Base-by-base conservation (phyloP, 2,888 invertebrate genomes). In the Leptinotarsa haldemani region DNA sequence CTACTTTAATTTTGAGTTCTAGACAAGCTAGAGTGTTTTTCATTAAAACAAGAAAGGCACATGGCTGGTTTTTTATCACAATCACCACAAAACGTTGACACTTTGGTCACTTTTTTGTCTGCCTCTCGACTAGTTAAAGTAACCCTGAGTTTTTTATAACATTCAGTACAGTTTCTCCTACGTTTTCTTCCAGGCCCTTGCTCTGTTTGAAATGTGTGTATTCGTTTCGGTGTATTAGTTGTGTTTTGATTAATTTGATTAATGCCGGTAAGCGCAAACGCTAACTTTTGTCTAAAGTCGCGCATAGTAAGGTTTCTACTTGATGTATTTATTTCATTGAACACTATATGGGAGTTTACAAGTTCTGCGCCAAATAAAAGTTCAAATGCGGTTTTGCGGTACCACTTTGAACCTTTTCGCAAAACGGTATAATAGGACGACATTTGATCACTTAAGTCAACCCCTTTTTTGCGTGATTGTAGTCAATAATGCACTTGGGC, bases 331-430 rank as follows among this genome's bases (percentile, higher is more conserved):
- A 40, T 48, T 53, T 58, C 63, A 47, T 74, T 71, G 5, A 63
- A 74, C 9, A 71, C 30, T 63, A 72, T 58, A 30, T 70, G 25
- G 4, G 66, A 52, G 61, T 75, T 75, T 40, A 70, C 71, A 61
- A 70, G 61, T 40, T 18, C 58, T 15, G 65, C 71, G 56, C 74
- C 74, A 71, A 78, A 71, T 52, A 76, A 46, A 50, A 76, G 13
- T 67, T 78, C 74, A 48, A 77, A 72, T 40, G 69, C 75, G 53
- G 66, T 13, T 68, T 78, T 76, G 22, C 75, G 53, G 63, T 78
- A 78, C 76, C 78, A 78, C 65, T 78, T 76, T 18, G 75, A n/a
- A 13, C 75, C 71, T 71, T 71, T 75, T 48, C 74, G 47, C 65
- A 76, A 65, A 61, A 65, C 69, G 30, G 74, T 67, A 65, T 73